phyloP scores from a whole-genome alignment of 2,113 vertebrate species.

The Oryzias melastigma region DNA sequence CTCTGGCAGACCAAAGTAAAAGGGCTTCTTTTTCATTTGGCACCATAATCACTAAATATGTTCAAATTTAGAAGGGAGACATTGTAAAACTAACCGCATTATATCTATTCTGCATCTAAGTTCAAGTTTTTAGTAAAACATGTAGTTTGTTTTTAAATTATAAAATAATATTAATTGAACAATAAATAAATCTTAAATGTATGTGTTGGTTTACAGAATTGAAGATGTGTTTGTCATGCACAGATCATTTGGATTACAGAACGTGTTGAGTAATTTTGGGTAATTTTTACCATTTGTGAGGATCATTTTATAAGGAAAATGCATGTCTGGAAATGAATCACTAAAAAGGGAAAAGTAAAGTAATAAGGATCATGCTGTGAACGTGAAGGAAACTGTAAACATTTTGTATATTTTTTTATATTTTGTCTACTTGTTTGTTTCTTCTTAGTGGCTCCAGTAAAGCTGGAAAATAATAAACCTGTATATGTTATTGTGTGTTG shows the following conservation, averaged over 20 bases:
- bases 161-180: not conserved
- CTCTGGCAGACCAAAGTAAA: slow-evolving; percentile 13
- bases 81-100: slow-evolving; percentile 13
- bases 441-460: slow-evolving; percentile 32
- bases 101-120: slow-evolving; percentile 1
- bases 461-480: slow-evolving; percentile 47
- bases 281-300: too few species aligned
- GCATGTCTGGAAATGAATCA: slow-evolving; percentile 17
- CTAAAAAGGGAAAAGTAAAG: slow-evolving; percentile 14
- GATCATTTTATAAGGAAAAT: slow-evolving; percentile 2
- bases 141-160: not conserved
- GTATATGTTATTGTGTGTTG: slow-evolving; percentile 6
- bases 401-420: slow-evolving; percentile 17
- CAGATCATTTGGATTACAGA: slow-evolving; percentile 3
- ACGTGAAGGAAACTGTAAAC: slow-evolving; percentile 12
- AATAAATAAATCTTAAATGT: too few species aligned
- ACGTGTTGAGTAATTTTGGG: not conserved
- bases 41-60: not conserved
- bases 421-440: slow-evolving; percentile 3
- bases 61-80: not conserved
- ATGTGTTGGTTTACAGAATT: too few species aligned
- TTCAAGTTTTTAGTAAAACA: not conserved
- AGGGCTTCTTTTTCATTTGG: not conserved
- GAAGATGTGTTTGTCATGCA: too few species aligned
- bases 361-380: slow-evolving; percentile 17